These are phyloP conservation scores for Aegithalos caudatus DNA, from an alignment of 2,113 vertebrate species.

Conservation along the genomic window DNA sequence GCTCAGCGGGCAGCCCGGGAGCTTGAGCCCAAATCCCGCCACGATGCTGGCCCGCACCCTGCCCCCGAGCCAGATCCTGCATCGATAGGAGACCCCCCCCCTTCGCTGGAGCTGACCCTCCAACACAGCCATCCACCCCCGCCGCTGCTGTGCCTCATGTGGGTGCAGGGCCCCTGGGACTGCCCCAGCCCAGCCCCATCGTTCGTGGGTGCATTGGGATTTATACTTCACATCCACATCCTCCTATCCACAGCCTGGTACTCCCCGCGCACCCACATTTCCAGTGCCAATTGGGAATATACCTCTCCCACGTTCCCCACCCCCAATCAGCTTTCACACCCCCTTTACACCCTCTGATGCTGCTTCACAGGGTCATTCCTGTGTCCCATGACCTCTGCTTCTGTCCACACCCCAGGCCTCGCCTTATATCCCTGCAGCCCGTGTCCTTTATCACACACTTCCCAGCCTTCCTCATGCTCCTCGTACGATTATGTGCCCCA, in stretches of 20 bases:
- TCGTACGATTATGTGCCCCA: accelerated
- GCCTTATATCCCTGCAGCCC: neutral
- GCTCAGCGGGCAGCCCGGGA: neutral
- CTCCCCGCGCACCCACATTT: accelerated
- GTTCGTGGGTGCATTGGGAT: accelerated
- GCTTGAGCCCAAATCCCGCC: neutral
- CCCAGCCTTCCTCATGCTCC: neutral
- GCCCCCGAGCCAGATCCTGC: neutral
- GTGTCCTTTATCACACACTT: neutral
- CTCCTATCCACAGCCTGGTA: neutral
- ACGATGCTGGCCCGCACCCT: neutral
- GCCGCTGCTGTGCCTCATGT: neutral
- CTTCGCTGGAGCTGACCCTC: neutral
- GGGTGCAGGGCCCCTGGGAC: neutral
- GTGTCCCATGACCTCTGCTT: neutral
- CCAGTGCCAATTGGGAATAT: neutral
- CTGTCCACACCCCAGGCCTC: no score
- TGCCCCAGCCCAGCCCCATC: neutral
- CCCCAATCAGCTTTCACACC: neutral
- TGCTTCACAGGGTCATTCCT: neutral
- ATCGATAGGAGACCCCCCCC: neutral
- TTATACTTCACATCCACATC: neutral
- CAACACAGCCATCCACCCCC: accelerated
- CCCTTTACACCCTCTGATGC: neutral
- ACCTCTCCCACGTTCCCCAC: neutral